Conservation (phyloP, 64 coral and sea anemone genomes). For the Stichodactyla mertensii region DNA sequence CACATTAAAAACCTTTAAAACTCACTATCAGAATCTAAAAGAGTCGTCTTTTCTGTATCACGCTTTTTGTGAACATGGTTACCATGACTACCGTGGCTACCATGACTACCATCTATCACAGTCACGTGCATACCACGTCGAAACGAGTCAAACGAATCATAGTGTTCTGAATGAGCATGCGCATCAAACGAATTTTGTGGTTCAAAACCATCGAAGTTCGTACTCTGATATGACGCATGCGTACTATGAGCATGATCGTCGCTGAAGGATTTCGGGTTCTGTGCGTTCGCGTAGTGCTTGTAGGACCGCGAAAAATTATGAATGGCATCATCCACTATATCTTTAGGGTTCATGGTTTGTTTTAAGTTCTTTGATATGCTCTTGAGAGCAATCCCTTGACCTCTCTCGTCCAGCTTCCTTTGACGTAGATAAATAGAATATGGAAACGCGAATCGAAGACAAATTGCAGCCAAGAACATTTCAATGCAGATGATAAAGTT, state of each 20-base stretch:
- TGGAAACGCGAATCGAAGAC: slow-evolving; percentile 82
- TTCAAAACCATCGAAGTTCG: slow-evolving; percentile 25
- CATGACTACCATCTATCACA: background rate
- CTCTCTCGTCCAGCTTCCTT: slow-evolving; percentile 73
- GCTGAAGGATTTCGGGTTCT: slow-evolving; percentile 53
- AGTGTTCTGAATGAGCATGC: background rate
- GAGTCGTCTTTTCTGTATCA: slow-evolving; percentile 60
- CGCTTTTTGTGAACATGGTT: slow-evolving; percentile 6
- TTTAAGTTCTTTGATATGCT: slow-evolving; percentile 92
- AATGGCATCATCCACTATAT: slow-evolving; percentile 94
- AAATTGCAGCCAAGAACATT: slow-evolving; percentile 97
- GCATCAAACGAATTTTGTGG: background rate
- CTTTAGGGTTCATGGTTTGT: slow-evolving; percentile 96
- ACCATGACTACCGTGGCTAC: slow-evolving; percentile 28
- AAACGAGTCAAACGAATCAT: slow-evolving; percentile 51
- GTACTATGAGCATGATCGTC: slow-evolving; percentile 45
- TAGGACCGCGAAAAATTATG: slow-evolving; percentile 97
- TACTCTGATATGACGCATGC: slow-evolving; percentile 62
- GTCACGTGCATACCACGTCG: slow-evolving; percentile 75
- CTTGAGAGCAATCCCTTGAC: slow-evolving; percentile 87
- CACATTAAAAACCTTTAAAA: slow-evolving; percentile 41
- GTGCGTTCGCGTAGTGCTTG: slow-evolving; percentile 87
- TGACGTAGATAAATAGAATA: slow-evolving; percentile 82
- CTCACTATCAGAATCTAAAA: slow-evolving; percentile 86
- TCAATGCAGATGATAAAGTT: slow-evolving; percentile 97